Evolutionary conservation across 2,797 vertebrate species (phyloP).

Genomic region (Strix occidentalis): DNA sequence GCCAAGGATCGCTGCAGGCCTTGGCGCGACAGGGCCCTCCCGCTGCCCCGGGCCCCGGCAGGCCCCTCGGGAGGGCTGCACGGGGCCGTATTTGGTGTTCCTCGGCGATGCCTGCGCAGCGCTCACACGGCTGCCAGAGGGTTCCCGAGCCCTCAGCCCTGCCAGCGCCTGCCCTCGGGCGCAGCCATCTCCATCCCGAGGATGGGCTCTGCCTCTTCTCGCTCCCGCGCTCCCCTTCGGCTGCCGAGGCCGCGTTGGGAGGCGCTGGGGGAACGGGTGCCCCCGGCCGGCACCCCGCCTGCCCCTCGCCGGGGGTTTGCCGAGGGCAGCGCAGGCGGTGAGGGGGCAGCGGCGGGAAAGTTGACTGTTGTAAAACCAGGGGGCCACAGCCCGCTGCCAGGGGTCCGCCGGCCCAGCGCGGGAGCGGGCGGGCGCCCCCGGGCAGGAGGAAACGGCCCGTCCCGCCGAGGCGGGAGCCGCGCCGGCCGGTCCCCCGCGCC

Average conservation of each 20-base stretch:
- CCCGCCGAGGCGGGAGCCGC: too few species aligned
- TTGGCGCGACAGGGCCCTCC: neutral
- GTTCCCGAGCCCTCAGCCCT: neutral
- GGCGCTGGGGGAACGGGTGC: accelerated
- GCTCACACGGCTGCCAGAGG: neutral
- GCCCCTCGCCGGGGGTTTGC: neutral
- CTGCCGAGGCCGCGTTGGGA: neutral
- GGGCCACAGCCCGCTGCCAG: neutral
- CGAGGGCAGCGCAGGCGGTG: accelerated
- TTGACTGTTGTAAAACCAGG: neutral
- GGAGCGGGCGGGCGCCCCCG: neutral
- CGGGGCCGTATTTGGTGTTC: neutral
- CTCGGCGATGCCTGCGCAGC: neutral
- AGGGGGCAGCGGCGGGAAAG: neutral
- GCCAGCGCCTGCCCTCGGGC: neutral
- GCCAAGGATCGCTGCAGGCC: neutral
- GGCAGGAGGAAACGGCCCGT: neutral
- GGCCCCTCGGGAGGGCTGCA: neutral
- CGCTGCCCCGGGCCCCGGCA: neutral
- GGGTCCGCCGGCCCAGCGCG: neutral
- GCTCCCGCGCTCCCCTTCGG: accelerated
- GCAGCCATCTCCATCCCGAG: neutral
- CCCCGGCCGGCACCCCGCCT: neutral
- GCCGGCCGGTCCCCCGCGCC: too few species aligned
- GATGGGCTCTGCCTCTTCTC: accelerated